These are phyloP conservation scores for Anoplolepis gracilipes DNA, from an alignment of 1,140 invertebrate genomes.

Conservation along the genomic window DNA sequence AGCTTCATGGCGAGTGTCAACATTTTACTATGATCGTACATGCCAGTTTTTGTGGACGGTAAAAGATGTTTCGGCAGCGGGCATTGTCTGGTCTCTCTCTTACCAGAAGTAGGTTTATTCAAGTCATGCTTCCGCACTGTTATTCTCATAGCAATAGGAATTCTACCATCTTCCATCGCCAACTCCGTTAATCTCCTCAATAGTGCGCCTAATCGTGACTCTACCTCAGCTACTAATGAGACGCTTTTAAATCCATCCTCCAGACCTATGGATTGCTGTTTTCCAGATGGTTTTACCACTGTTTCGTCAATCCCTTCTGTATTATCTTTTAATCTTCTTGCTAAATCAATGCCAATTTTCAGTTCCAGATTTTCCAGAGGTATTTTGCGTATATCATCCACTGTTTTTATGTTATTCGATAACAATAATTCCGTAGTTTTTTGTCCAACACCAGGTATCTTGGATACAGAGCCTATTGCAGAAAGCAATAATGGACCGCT, in stretches of 20 bases:
- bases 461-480: slow-evolving; percentile 87
- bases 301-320: slow-evolving; percentile 90
- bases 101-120: slow-evolving; percentile 86
- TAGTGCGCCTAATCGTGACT: slow-evolving; percentile 89
- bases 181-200: slow-evolving; percentile 89
- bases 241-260: slow-evolving; percentile 92
- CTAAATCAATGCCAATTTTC: slow-evolving; percentile 88
- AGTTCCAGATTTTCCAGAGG: slow-evolving; percentile 88
- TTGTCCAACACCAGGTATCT: slow-evolving; percentile 91
- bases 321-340: slow-evolving; percentile 89
- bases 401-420: slow-evolving; percentile 88
- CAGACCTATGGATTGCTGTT: slow-evolving; percentile 90
- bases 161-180: slow-evolving; percentile 91
- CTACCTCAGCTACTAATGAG: slow-evolving; percentile 90
- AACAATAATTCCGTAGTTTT: slow-evolving; percentile 88
- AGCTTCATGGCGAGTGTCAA: slow-evolving; percentile 90
- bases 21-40: slow-evolving; percentile 88
- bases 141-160: slow-evolving; percentile 90
- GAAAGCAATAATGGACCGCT: slow-evolving; percentile 88
- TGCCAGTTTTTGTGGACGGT: slow-evolving; percentile 85
- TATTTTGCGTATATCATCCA: slow-evolving; percentile 86
- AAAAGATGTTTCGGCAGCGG: slow-evolving; percentile 89
- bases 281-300: slow-evolving; percentile 89
- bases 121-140: slow-evolving; percentile 90
- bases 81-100: slow-evolving; percentile 91